Evolutionary conservation across 2,113 vertebrate species (phyloP).

Genomic region (Oncorhynchus keta): DNA sequence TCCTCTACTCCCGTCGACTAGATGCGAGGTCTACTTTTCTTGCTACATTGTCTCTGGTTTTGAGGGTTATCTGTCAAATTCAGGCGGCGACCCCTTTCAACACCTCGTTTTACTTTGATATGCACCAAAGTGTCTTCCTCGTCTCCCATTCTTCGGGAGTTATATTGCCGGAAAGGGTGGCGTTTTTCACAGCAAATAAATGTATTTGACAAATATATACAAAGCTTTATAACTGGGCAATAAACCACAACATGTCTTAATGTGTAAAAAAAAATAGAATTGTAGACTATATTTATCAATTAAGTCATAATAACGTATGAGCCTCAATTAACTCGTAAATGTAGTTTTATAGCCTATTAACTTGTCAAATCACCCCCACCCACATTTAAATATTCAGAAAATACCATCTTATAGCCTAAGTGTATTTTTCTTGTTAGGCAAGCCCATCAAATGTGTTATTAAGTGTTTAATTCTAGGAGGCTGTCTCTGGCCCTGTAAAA

Average conservation of each 20-base stretch:
- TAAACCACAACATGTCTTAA: background rate
- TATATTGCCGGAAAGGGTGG: conserved; percentile 84
- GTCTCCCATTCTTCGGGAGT: conserved; percentile 73
- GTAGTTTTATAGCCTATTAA: too few species aligned
- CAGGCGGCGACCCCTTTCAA: conserved; percentile 80
- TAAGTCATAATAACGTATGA: too few species aligned
- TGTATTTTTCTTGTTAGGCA: too few species aligned
- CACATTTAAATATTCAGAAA: too few species aligned
- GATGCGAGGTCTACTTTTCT: conserved; percentile 76
- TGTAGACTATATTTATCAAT: background rate
- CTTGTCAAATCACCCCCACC: too few species aligned
- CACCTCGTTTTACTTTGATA: conserved; percentile 89
- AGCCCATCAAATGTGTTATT: too few species aligned
- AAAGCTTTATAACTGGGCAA: background rate
- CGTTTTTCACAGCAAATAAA: conserved; percentile 76
- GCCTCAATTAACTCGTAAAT: too few species aligned
- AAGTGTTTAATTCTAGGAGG: too few species aligned
- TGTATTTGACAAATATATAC: background rate
- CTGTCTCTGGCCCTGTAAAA: too few species aligned
- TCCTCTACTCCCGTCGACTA: conserved; percentile 70
- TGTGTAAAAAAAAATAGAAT: background rate
- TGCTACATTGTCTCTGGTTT: conserved; percentile 79
- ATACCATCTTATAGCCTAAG: too few species aligned
- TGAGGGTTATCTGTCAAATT: conserved; percentile 80
- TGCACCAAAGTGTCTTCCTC: conserved; percentile 82